Base-by-base conservation (phyloP, 2,797 vertebrate genomes). In the Pangasius larnaudii region DNA sequence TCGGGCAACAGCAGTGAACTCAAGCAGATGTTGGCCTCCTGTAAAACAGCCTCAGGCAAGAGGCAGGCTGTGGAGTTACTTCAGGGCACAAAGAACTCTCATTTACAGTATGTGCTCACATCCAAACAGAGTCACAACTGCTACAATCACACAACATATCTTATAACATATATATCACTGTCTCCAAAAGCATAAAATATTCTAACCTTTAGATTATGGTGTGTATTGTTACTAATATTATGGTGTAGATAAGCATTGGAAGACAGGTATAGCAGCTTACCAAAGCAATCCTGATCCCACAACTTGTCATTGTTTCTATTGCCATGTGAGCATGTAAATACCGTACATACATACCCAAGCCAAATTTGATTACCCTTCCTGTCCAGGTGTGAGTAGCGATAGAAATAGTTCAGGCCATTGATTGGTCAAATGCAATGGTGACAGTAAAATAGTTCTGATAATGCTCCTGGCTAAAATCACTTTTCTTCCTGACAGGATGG, bases 71-170 rank as follows among this genome's bases (percentile, higher is more conserved):
- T 97, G 46, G 97, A 97, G 82, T 92, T 98, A 2, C 88, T 97
- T 65, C 97, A 97, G 51, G 97, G 97, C 92, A 96, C 97, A 27
- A 97, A 97, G 91, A 97, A 97, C 91, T 97, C 97, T 24, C 96
- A 97, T 85, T 93, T 97, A 81, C 97, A 97, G 97, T 98, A 97
- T 85, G 97, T 85, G 79, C 79, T 81, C 51, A 61, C 85, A 75
- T 30, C 58, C 49, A 81, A 8, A 74, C 36, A 81, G 1, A 24
- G 5, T n/a, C 2, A 19, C 36, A 42, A 36, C 69, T 74, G 71
- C 39, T 42, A 42, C n/a, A 39, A 22, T 19, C 67, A 71, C 33
- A 65, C 63, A 65, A 18, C n/a, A 36, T 39, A 22, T 19, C 67
- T 36, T 16, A 65, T n/a, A 65, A 18, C n/a, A 36, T 39, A 36